These are phyloP conservation scores for Pelusios castaneus DNA, from an alignment of 2,113 vertebrate genomes.

Conservation along the genomic window DNA sequence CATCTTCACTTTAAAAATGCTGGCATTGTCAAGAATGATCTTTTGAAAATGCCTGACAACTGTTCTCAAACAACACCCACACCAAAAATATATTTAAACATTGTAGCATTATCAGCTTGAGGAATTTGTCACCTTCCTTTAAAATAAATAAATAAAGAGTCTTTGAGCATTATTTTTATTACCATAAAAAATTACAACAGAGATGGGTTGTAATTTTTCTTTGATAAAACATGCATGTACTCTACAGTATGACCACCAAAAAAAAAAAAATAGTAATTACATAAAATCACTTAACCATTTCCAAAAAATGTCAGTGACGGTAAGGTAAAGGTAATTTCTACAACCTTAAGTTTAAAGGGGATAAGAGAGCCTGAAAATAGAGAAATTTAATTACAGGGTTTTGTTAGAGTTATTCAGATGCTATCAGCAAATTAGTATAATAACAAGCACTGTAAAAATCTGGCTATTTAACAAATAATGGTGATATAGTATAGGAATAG, in stretches of 20 bases:
- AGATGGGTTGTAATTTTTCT: background rate
- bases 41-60: background rate
- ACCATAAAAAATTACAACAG: background rate
- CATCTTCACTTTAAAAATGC: background rate
- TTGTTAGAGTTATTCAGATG: background rate
- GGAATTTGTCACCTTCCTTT: background rate
- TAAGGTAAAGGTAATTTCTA: background rate
- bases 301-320: background rate
- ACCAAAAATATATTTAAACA: background rate
- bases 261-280: background rate
- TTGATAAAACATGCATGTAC: background rate
- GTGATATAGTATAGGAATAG: background rate
- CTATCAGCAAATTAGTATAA: rapidly evolving
- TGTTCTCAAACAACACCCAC: rapidly evolving
- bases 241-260: too few species aligned
- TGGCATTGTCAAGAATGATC: background rate
- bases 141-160: background rate
- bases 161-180: background rate
- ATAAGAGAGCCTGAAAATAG: background rate
- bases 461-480: background rate
- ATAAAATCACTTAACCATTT: background rate
- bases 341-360: background rate
- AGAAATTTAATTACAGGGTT: background rate
- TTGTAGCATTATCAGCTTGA: background rate
- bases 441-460: background rate